phyloP scores from a whole-genome alignment of 2,888 invertebrate genomes.

The Onchidella celtica region DNA sequence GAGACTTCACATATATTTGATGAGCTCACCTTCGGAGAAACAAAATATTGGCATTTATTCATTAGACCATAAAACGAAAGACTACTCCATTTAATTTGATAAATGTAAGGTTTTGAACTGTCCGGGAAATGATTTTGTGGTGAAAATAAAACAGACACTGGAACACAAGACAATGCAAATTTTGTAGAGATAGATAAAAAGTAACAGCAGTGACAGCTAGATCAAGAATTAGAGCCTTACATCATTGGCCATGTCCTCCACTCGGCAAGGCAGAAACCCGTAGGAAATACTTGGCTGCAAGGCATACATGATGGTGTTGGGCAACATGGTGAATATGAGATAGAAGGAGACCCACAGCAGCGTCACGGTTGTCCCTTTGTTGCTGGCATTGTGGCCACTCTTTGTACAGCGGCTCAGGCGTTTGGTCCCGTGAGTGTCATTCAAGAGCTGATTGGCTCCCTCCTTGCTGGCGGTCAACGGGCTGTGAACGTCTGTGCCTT shows the following conservation, averaged over 20 bases:
- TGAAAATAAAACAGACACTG: no score
- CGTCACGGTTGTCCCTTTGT: slow-evolving; percentile 67
- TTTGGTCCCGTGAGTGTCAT: not conserved
- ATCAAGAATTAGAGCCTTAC: no score
- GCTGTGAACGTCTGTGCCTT: not conserved
- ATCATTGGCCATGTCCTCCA: slow-evolving; percentile 33
- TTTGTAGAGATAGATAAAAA: no score
- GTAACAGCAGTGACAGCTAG: no score
- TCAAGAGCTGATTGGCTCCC: not conserved
- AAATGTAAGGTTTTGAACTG: no score
- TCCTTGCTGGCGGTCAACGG: not conserved
- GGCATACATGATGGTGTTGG: slow-evolving; percentile 70
- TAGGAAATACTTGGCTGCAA: slow-evolving; percentile 61
- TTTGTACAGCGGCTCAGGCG: not conserved
- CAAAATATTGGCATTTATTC: no score
- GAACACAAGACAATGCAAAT: no score
- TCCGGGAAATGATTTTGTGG: no score
- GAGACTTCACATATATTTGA: no score
- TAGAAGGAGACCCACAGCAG: slow-evolving; percentile 74
- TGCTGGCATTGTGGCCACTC: slow-evolving; percentile 50
- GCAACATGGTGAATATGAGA: slow-evolving; percentile 73
- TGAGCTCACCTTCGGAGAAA: no score
- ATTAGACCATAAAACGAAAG: no score
- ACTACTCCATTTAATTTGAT: no score
- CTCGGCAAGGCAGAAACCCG: slow-evolving; percentile 55